Percentiles rank a stretch among this genome's conserved stretches.
These are phyloP conservation scores for Brenthis ino DNA, from an alignment of 2,888 invertebrate species.

Conservation along the genomic window DNA sequence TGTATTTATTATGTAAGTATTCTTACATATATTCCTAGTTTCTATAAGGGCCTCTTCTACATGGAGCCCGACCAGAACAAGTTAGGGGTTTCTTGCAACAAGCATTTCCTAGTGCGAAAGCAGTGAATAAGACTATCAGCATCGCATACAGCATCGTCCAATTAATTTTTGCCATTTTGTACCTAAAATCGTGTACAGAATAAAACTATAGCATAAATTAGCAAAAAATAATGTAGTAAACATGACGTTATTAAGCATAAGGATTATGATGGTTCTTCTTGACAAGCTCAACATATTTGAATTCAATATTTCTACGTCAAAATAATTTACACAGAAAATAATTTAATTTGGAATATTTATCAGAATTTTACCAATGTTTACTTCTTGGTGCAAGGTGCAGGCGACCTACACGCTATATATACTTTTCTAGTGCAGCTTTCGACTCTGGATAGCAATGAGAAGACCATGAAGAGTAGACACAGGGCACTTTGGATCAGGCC, in stretches of 20 bases:
- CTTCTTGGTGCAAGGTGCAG: slow-evolving; percentile 63
- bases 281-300: too few species aligned
- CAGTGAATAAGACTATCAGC: slow-evolving; percentile 53
- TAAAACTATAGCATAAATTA: too few species aligned
- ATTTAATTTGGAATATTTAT: slow-evolving; percentile 23
- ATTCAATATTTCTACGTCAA: too few species aligned
- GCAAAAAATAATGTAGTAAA: too few species aligned
- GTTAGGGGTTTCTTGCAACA: slow-evolving; percentile 54
- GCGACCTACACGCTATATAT: slow-evolving; percentile 64
- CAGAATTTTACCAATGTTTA: too few species aligned
- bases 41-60: slow-evolving; percentile 62
- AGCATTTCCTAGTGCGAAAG: slow-evolving; percentile 47
- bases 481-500: slow-evolving; percentile 51
- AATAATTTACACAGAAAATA: not conserved
- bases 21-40: slow-evolving; percentile 35
- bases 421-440: slow-evolving; percentile 62
- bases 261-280: too few species aligned
- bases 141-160: slow-evolving; percentile 49
- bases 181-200: slow-evolving; percentile 42
- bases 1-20: too few species aligned
- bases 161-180: slow-evolving; percentile 52
- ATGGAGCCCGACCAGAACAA: slow-evolving; percentile 61
- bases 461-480: slow-evolving; percentile 49
- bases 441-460: slow-evolving; percentile 51
- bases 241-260: too few species aligned